These are phyloP conservation scores for Campopleginae sp. DNA, from an alignment of 2,888 invertebrate genomes.

Conservation along the genomic window DNA sequence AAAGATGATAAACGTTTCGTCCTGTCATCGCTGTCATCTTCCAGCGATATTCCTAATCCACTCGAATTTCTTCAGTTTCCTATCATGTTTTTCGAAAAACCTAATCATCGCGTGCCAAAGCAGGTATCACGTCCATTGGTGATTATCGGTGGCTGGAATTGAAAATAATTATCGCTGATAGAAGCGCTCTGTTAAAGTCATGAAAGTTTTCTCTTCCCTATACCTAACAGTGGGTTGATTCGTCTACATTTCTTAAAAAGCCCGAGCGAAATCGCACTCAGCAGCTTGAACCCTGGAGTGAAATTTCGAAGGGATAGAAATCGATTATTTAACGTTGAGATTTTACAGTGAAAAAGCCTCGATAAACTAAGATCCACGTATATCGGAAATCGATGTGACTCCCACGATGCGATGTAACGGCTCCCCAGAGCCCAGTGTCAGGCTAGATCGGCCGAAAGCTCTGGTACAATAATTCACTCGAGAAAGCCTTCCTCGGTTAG, in stretches of 20 bases:
- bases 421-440: neutral
- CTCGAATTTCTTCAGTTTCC: neutral
- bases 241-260: neutral
- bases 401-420: neutral
- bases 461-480: neutral
- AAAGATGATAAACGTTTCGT: neutral
- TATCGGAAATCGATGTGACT: neutral
- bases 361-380: neutral
- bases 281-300: neutral
- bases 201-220: neutral
- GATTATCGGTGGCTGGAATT: too few species aligned
- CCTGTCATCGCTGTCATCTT: neutral
- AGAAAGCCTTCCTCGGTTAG: slow-evolving; percentile 2
- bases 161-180: too few species aligned
- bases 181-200: too few species aligned
- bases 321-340: neutral
- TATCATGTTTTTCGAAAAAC: neutral
- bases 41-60: too few species aligned
- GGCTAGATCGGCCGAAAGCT: neutral
- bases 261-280: neutral
- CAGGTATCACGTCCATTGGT: too few species aligned
- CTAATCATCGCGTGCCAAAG: too few species aligned
- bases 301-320: neutral
- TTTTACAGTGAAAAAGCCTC: neutral
- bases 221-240: neutral